These are phyloP conservation scores for Frieseomelitta varia DNA, from an alignment of 1,140 invertebrate species.

Conservation along the genomic window DNA sequence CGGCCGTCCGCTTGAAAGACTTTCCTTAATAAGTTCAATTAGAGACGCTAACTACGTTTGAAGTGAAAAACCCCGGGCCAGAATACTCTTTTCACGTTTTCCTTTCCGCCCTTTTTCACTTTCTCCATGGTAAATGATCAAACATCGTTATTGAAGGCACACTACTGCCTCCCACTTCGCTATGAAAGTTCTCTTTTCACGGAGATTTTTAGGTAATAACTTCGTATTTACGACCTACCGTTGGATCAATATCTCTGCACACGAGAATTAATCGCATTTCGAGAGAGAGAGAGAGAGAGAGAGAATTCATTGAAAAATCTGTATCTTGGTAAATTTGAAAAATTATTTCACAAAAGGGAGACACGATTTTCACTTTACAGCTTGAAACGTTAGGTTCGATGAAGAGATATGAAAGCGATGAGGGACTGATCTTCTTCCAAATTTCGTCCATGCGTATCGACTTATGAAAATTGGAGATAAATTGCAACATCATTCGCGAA, in stretches of 20 bases:
- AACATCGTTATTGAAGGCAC: background rate
- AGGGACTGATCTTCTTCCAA: background rate
- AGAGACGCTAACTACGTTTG: slow-evolving; percentile 23
- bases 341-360: background rate
- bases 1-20: background rate
- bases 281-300: background rate
- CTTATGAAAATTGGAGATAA: background rate
- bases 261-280: background rate
- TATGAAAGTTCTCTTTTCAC: background rate
- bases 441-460: background rate
- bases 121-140: background rate
- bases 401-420: background rate
- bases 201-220: background rate
- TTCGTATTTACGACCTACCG: background rate
- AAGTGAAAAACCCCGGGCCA: slow-evolving; percentile 3
- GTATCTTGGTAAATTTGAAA: background rate
- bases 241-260: background rate
- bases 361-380: background rate
- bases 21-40: slow-evolving; percentile 46
- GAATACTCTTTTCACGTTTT: background rate
- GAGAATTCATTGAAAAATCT: background rate
- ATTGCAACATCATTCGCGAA: too few relatives aligned
- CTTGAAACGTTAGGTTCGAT: background rate
- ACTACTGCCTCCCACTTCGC: background rate
- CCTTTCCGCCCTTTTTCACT: background rate